Evolutionary conservation across 2,888 invertebrate species (phyloP), one percentile per base, ranked within the genome.

Genomic region (Cancer borealis): DNA sequence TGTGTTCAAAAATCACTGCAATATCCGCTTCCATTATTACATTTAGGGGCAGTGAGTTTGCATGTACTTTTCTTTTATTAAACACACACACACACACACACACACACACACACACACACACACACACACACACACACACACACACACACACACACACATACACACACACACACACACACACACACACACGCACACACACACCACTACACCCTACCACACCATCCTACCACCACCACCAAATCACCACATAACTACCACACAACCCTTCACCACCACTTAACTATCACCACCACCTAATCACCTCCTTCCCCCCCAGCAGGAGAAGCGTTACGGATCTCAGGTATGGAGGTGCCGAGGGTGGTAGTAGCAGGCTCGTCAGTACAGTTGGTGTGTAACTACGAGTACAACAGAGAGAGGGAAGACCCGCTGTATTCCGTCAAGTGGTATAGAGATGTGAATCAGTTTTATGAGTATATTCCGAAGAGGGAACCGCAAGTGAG

Each of bases 381-480:
- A 30, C 87, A 92, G 26, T 92, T 95, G 45, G 54, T 54, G 49
- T 95, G 95, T 47, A 54, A 87, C 54, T 95, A 95, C 88, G 93
- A 93, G 30, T 92, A 95, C 91, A 92, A 54, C 45, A 79, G 46
- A 26, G 93, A 90, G 39, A 47, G 94, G 12, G 89, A 88, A 14
- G 95, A 95, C 89, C 95, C 95, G 10, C 88, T 95, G 39, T 95
- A 95, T 91, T 95, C 95, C 45, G 92, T 95, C 91, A 95, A 95
- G 88, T 95, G 95, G 95, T 95, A 95, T 92, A 26, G 93, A 45
- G 93, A 93, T 10, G 92, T 91, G 54, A 94, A 95, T 49, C 95
- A 95, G 95, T 95, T 95, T 73, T 95, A 95, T 89, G 95, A 95
- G 87, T 93, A 93, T 46, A 88, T 93, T 10, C 95, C 95, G 1